Base-by-base conservation (phyloP, 1,140 invertebrate species). In the Littorina saxatilis region DNA sequence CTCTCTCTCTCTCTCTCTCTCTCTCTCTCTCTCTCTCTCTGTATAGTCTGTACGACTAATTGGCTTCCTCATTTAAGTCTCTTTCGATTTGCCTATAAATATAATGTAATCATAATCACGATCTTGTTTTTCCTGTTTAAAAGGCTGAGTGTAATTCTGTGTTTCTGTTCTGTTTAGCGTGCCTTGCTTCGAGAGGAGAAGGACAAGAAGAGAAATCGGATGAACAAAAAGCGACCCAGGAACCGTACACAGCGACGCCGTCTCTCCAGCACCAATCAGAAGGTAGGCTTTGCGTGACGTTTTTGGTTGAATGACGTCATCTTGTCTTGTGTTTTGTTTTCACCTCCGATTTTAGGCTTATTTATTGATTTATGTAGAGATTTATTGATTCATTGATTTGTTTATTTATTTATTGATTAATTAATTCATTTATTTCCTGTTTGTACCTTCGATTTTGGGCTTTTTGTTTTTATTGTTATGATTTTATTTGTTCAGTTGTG, bases 241-340 rank as follows among this genome's bases (percentile, higher is more conserved):
- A 73, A 61, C 27, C 61, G 82, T 7, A 83, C 80, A 11, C 58
- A 79, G 9, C 58, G 82, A 4, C 73, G 79, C 3, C 74, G 82
- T 2, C 35, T 83, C 15, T 83, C 82, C 50, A 83, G 82, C 40
- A 83, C 82, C 15, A 83, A 83, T 47, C 82, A 83, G 35, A 83
- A 77, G 79, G 82, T 83, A 29, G 32, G 76, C 43, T 78, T 27
- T 61, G 9, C 61, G 23, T 52, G 5, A 0, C 52, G 66, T 70
- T 35, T 39, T 17, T 35, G 3, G 13, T 27, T 7, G 11, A 27
- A 13, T 17, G 11, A 35, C 0, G 32, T 35, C 1, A 11, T 70
- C 23, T 58, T 1, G 17, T n/a, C 27, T 2, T 17, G 1, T 1
- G 17, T 55, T 2, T 1, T 1, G 17, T n/a, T n/a, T n/a, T n/a